Base-by-base conservation (phyloP, 2,888 invertebrate genomes). In the Aphelenchoides bicaudatus region DNA sequence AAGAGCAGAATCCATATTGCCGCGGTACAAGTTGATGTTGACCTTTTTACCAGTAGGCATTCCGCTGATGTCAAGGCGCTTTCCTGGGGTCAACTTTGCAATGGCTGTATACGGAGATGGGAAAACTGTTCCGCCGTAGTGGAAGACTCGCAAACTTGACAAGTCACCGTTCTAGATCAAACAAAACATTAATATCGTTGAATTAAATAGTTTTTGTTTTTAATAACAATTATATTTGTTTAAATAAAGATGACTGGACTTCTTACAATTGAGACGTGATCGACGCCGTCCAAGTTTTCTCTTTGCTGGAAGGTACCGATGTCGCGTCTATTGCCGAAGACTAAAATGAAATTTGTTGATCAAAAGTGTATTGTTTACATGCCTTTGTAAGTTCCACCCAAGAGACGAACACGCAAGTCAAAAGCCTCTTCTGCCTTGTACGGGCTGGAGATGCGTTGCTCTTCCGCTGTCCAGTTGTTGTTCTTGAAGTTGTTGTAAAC, bases 301-400 rank as follows among this genome's bases (percentile, higher is more conserved):
- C 77, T 64, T 59, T 74, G 75, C 37, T 78, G 70, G 66, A 78
- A 78, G 34, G 63, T 62, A 54, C 76, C 78, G 50, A 78, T 59
- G 30, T 78, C 73, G 4, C 58, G 54, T 53, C 78, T 73, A 62
- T 78, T 78, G 43, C 71, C 76, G 62, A 72, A 78, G 3, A 77
- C 73, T 67, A 73, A 55, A 47, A 63, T 34, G 34, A 19, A 10
- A 29, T 5, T 31, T 21, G 16, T 21, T 5, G 8, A 30, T 23
- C n/a, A 6, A 21, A 28, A 16, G 13, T 19, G 23, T 19, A 3
- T 27, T 13, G 16, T 8, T 6, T 6, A 43, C 21, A 6, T 6
- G n/a, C 67, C 69, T 51, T 74, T 64, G 68, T 70, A 77, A 57
- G 76, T 76, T 28, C 68, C 70, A 38, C 71, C 71, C 54, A 68